These are phyloP conservation scores for Amphiura filiformis DNA, from an alignment of 35 echinoderm and acorn worm genomes.

Conservation along the genomic window DNA sequence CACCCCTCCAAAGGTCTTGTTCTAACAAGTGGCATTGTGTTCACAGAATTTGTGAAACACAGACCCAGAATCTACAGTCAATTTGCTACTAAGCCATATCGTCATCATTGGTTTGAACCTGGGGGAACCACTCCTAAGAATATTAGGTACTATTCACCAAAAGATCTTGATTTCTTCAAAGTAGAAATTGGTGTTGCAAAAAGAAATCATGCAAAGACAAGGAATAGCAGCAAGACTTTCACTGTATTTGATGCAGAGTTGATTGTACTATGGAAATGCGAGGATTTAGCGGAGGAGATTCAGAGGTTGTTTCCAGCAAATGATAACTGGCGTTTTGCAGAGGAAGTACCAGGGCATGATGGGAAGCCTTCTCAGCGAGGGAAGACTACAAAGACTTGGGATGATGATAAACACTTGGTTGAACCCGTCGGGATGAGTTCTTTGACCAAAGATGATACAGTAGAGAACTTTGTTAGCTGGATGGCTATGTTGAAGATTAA, in stretches of 20 bases:
- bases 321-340: conserved; percentile 38
- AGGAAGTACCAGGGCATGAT: conserved; percentile 2
- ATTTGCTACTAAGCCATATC: neutral
- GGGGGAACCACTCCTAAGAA: neutral
- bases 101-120: neutral
- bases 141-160: neutral
- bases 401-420: neutral
- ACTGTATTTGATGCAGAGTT: conserved; percentile 7
- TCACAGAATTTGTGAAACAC: conserved; percentile 25
- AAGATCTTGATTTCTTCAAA: neutral
- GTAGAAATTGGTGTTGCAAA: neutral
- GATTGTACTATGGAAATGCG: conserved; percentile 46
- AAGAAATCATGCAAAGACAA: neutral
- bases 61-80: conserved; percentile 26
- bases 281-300: conserved; percentile 15
- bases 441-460: neutral
- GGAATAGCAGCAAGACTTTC: neutral
- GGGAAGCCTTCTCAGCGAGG: conserved; percentile 8
- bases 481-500: conserved; percentile 41
- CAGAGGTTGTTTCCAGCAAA: conserved; percentile 3
- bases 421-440: conserved; percentile 25
- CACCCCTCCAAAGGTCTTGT: conserved; percentile 36
- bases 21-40: conserved; percentile 36
- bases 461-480: conserved; percentile 32
- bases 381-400: neutral